Conservation (phyloP, 1,140 invertebrate genomes). For the Agrypnia vestita region DNA sequence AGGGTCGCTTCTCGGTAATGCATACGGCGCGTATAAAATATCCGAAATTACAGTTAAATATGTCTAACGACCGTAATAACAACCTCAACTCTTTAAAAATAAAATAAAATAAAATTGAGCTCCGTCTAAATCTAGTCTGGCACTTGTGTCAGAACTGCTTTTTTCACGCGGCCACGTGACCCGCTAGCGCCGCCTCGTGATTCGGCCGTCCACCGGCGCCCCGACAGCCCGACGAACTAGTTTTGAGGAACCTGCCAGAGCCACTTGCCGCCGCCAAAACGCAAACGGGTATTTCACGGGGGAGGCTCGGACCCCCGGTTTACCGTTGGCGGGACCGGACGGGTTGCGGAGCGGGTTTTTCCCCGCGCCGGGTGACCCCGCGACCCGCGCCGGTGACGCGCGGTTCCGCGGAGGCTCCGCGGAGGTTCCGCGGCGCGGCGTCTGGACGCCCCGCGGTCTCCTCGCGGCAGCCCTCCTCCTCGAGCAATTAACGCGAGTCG, state of each 20-base stretch:
- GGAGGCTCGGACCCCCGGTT: constrained; percentile 31
- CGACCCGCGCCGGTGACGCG: constrained; percentile 1
- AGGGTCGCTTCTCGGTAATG: too few relatives aligned
- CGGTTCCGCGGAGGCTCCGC: too few relatives aligned
- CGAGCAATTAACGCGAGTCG: constrained; percentile 9
- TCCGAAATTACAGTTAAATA: too few relatives aligned
- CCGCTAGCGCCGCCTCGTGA: background rate
- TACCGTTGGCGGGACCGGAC: constrained; percentile 43
- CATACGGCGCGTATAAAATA: too few relatives aligned
- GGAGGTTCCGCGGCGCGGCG: too few relatives aligned
- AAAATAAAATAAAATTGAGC: too few relatives aligned
- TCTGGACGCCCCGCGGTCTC: constrained; percentile 20
- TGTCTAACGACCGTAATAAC: too few relatives aligned
- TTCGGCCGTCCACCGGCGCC: constrained; percentile 22
- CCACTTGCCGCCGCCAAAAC: constrained; percentile 39
- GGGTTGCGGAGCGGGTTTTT: constrained; percentile 32
- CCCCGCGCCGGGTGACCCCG: constrained; percentile 10
- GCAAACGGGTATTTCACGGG: constrained; percentile 44
- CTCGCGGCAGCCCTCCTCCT: background rate
- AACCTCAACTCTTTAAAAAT: too few relatives aligned
- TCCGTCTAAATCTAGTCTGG: too few relatives aligned
- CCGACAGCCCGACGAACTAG: constrained; percentile 38
- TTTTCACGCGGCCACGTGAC: too few relatives aligned
- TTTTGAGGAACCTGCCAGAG: constrained; percentile 42
- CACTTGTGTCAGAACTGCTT: too few relatives aligned